Conservation (phyloP, 2,113 vertebrate genomes). For the Lasiurus borealis region DNA sequence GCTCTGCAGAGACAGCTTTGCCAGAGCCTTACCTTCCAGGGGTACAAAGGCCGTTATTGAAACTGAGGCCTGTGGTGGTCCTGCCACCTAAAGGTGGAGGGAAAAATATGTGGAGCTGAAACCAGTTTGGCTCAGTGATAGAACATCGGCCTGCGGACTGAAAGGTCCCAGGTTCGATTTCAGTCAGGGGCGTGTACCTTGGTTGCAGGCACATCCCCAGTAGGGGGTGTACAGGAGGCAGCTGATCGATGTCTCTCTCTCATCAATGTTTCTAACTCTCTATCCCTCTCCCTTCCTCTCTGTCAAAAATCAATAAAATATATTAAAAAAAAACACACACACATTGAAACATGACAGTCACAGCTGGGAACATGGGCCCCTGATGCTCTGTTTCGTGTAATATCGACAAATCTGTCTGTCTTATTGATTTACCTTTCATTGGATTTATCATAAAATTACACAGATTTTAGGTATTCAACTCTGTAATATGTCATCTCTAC, state of each 20-base stretch:
- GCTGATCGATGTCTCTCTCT: too few species aligned
- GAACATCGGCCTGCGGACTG: too few species aligned
- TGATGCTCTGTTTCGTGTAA: not conserved
- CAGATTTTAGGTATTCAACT: not conserved
- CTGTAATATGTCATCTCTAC: not conserved
- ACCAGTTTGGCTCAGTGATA: too few species aligned
- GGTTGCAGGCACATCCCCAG: too few species aligned
- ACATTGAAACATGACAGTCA: not conserved
- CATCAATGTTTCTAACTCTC: too few species aligned
- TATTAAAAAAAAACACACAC: too few species aligned
- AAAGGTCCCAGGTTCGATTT: too few species aligned
- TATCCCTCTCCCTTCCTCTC: too few species aligned
- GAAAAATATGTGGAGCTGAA: too few species aligned
- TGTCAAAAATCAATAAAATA: too few species aligned
- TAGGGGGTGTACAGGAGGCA: too few species aligned
- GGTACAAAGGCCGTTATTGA: not conserved
- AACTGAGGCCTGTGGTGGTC: not conserved
- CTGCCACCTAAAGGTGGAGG: not conserved
- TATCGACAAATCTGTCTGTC: not conserved
- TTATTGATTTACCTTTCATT: not conserved
- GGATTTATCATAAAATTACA: not conserved
- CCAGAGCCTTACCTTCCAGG: not conserved
- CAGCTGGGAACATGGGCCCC: accelerated
- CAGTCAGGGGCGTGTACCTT: too few species aligned
- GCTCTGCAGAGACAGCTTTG: not conserved